phyloP scores from a whole-genome alignment of 2,113 vertebrate species.

The Dasyornis broadbenti region DNA sequence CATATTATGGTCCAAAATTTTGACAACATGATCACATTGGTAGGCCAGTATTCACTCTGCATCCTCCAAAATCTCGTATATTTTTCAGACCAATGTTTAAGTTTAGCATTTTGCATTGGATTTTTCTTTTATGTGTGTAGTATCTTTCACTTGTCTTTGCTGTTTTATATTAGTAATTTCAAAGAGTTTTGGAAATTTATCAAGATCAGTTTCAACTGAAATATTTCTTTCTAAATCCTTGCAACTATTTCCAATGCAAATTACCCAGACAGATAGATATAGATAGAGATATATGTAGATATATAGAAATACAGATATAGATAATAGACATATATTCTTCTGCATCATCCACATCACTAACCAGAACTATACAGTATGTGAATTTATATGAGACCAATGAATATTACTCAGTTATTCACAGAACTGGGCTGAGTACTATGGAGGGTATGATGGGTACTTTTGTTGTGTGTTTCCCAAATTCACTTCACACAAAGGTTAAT shows the following conservation, averaged over 20 bases:
- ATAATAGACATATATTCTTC: not conserved
- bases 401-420: not conserved
- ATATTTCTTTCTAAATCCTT: not conserved
- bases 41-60: not conserved
- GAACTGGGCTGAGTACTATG: not conserved
- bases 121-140: not conserved
- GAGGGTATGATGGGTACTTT: accelerated
- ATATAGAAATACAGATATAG: not conserved
- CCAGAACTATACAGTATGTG: not conserved
- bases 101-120: not conserved
- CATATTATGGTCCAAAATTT: not conserved
- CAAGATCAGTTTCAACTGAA: not conserved
- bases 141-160: not conserved
- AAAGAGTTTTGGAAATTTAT: not conserved
- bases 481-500: not conserved
- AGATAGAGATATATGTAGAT: not conserved
- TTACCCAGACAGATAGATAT: not conserved
- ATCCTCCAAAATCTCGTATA: not conserved
- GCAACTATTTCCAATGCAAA: not conserved
- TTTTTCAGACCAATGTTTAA: not conserved
- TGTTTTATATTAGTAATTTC: not conserved
- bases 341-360: not conserved
- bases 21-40: accelerated
- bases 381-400: not conserved
- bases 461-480: not conserved